Evolutionary conservation across 2,797 vertebrate genomes (phyloP).

Genomic region (Lepidocolaptes lacrymiger): DNA sequence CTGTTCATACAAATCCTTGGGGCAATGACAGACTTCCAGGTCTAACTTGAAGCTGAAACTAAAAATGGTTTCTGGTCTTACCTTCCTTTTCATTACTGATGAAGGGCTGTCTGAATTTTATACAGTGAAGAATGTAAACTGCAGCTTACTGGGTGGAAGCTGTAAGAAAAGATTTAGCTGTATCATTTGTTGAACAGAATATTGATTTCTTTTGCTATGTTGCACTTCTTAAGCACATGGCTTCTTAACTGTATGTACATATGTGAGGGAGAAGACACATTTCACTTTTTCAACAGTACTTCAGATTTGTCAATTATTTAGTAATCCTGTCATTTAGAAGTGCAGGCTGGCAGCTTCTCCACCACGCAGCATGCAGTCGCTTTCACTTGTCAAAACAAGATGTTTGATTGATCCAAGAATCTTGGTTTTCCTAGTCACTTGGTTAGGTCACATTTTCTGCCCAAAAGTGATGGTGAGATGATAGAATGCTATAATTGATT

Average conservation of each 20-base stretch:
- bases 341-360: not conserved
- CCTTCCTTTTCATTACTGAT: not conserved
- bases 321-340: not conserved
- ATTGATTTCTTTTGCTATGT: not conserved
- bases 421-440: not conserved
- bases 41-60: slow-evolving; percentile 24
- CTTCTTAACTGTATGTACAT: not conserved
- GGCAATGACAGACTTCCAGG: slow-evolving; percentile 8
- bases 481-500: not conserved
- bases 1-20: slow-evolving; percentile 6
- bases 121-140: not conserved
- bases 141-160: not conserved
- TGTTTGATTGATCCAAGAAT: not conserved
- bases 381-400: not conserved
- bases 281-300: not conserved
- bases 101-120: not conserved
- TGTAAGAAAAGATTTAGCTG: not conserved
- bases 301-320: not conserved
- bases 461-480: not conserved
- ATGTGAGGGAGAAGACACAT: not conserved
- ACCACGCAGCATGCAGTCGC: not conserved
- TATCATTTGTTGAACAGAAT: not conserved
- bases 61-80: not conserved
- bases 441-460: not conserved
- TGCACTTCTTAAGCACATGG: not conserved